These are phyloP conservation scores for Orchestes rusci DNA, from an alignment of 2,888 invertebrate species.

Conservation along the genomic window DNA sequence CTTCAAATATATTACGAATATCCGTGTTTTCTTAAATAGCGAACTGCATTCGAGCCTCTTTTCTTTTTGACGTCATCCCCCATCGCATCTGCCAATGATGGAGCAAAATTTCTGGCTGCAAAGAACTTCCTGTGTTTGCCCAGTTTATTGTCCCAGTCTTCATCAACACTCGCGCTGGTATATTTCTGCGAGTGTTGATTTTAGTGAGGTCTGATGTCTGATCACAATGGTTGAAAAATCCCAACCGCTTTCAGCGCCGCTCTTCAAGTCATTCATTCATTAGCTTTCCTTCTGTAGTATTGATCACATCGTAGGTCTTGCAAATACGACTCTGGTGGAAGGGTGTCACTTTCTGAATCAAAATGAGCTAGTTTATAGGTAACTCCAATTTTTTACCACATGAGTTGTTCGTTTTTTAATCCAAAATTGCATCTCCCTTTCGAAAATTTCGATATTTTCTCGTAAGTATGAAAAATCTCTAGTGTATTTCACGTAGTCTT, in stretches of 20 bases:
- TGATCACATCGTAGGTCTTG: conserved; percentile 48
- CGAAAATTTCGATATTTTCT: conserved; percentile 51
- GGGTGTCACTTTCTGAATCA: conserved; percentile 55
- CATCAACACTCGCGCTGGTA: conserved; percentile 77
- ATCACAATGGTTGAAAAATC: conserved; percentile 63
- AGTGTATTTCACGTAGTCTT: conserved; percentile 35
- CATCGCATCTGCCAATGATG: conserved; percentile 58
- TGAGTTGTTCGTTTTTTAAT: conserved; percentile 52
- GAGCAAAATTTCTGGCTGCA: conserved; percentile 63
- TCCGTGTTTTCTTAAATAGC: conserved; percentile 47
- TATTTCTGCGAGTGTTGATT: conserved; percentile 58
- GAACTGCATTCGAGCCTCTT: conserved; percentile 45
- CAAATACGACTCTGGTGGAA: conserved; percentile 65
- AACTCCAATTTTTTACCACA: conserved; percentile 45
- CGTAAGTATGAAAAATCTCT: conserved; percentile 47
- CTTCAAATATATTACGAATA: conserved; percentile 48
- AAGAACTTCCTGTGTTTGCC: conserved; percentile 54
- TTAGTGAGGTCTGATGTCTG: conserved; percentile 47
- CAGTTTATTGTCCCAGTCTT: conserved; percentile 57
- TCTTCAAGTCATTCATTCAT: conserved; percentile 49
- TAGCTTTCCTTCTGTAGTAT: conserved; percentile 47
- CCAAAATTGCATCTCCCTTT: conserved; percentile 62
- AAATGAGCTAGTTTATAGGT: conserved; percentile 54
- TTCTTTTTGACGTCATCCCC: conserved; percentile 25
- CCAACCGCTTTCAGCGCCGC: conserved; percentile 75